These are phyloP conservation scores for Drosophila pseudoobscura DNA, from an alignment of 1,140 invertebrate species.

Conservation along the genomic window DNA sequence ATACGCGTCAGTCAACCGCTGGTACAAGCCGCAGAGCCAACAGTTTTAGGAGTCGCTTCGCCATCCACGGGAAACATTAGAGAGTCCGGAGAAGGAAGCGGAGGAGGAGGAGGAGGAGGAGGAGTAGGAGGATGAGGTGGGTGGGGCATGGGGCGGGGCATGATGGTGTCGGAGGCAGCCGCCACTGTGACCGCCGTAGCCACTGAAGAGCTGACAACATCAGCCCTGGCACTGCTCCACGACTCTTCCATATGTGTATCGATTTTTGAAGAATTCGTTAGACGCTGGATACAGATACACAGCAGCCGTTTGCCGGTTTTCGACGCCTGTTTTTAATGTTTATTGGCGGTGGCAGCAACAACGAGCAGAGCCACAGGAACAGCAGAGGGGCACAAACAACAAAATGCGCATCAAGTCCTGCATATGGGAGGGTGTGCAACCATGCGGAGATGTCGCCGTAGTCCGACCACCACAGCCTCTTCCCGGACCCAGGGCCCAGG, in stretches of 20 bases:
- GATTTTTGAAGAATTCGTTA: constrained; percentile 68
- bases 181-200: constrained; percentile 54
- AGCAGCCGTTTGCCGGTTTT: constrained; percentile 17
- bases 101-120: too few species aligned
- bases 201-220: constrained; percentile 62
- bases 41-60: constrained; percentile 37
- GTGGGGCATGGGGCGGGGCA: background rate
- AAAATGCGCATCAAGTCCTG: background rate
- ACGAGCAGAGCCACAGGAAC: constrained; percentile 18
- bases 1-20: constrained; percentile 75
- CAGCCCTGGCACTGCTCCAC: constrained; percentile 31
- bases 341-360: constrained; percentile 59
- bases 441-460: too few species aligned
- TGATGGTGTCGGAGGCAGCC: background rate
- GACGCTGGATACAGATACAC: constrained; percentile 31
- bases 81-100: constrained; percentile 1
- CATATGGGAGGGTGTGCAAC: too few species aligned
- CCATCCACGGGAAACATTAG: constrained; percentile 8
- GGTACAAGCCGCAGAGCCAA: constrained; percentile 65
- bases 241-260: constrained; percentile 24
- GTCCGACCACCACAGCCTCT: too few species aligned
- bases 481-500: too few species aligned
- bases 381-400: constrained; percentile 24
- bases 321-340: constrained; percentile 57
- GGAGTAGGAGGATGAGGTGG: too few species aligned